A percentile compares a stretch with the other conserved stretches of the same genome.
Conservation (phyloP, 2,888 invertebrate genomes). For the Julus scandinavius region DNA sequence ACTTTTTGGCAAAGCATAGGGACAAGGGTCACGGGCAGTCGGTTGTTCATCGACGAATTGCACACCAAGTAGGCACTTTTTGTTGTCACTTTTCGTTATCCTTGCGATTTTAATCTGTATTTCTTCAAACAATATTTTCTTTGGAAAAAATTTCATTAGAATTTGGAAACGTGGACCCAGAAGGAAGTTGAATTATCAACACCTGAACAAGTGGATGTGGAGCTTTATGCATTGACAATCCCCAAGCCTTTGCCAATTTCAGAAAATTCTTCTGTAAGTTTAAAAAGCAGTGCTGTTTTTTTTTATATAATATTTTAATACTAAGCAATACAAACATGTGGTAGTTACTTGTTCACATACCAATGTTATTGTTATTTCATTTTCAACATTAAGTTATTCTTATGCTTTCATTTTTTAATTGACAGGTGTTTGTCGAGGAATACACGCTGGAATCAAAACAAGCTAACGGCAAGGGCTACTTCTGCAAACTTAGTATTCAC, state of each 20-base stretch:
- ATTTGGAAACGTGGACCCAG: constrained; percentile 64
- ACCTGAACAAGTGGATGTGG: constrained; percentile 50
- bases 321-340: not conserved
- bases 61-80: not conserved
- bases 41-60: constrained; percentile 20
- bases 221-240: constrained; percentile 31
- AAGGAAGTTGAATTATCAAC: constrained; percentile 55
- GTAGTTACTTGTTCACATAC: no score
- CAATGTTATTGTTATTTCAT: not conserved
- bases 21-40: constrained; percentile 58
- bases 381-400: not conserved
- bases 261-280: not conserved
- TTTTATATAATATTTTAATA: not conserved
- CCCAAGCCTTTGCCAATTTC: constrained; percentile 32
- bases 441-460: constrained; percentile 88
- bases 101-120: not conserved
- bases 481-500: constrained; percentile 86
- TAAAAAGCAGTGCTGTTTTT: not conserved
- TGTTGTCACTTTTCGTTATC: no score
- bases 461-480: constrained; percentile 77
- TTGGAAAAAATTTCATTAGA: constrained; percentile 60
- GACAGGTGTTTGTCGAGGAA: constrained; percentile 76
- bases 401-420: not conserved
- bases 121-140: not conserved
- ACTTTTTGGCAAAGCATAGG: constrained; percentile 68